Evolutionary conservation across 1,140 invertebrate species (phyloP), one percentile per base, ranked within the genome.

Genomic region (Monochamus saltuarius): DNA sequence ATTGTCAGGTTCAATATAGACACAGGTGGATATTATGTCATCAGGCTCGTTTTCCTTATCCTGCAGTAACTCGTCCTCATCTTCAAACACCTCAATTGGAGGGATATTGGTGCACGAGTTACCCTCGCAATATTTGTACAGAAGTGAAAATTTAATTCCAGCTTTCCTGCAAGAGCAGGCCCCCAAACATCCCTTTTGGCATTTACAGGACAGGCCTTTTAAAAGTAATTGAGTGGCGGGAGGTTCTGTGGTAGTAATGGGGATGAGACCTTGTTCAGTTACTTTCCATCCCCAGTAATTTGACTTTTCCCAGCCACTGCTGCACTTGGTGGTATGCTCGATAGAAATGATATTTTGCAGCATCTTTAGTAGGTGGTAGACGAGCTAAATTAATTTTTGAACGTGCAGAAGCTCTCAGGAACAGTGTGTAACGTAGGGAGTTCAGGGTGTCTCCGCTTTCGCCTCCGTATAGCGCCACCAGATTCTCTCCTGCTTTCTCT

Each of bases 71-170:
- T 47, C 11, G 45, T 47, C 16, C 13, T 47, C 45, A 16, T 11
- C 14, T 17, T 47, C 45, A 11, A 17, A 11, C 10, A 47, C 22
- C 19, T 47, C 19, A 14, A 22, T 16, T 47, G 11, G 14, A 19
- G 45, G 45, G 45, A 16, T 19, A 22, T 47, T 47, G 14, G 14
- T 14, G 19, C 45, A 47, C 22, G 45, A 47, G 13, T 47, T 47
- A 4, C 45, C 45, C 45, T 19, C 4, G 22, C 13, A 47, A 19
- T 17, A 47, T 19, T 47, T 47, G 45, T 13, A 47, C 10, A 47
- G 45, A 3, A 22, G 13, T 11, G 45, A 47, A 22, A 3, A 47
- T 13, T 47, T 47, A 11, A 47, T 14, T 11, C 45, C 45, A 17
- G 45, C 19, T 47, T 47, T 47, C 19, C 22, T 14, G 45, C 45